phyloP scores from a whole-genome alignment of 2,888 invertebrate genomes.

The Sphaerophoria taeniata region DNA sequence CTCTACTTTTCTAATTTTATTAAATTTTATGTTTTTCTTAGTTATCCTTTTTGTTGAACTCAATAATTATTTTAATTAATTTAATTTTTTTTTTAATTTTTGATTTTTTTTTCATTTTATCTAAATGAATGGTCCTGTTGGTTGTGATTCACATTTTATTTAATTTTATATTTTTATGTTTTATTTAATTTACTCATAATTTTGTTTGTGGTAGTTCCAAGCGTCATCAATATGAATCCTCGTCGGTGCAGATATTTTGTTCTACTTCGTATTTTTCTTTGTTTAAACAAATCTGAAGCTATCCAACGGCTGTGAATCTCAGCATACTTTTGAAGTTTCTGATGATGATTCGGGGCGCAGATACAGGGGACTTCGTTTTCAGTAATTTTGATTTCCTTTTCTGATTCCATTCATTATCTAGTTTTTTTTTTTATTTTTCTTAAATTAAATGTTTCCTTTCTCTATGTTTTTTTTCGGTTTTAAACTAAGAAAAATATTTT shows the following conservation, averaged over 20 bases:
- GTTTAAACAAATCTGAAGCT: constrained; percentile 55
- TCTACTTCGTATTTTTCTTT: constrained; percentile 3
- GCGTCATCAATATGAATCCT: constrained; percentile 71
- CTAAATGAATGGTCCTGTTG: constrained; percentile 72
- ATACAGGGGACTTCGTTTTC: constrained; percentile 39
- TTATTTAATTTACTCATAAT: constrained; percentile 24
- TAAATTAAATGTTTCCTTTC: constrained; percentile 58
- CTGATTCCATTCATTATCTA: constrained; percentile 42
- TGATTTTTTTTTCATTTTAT: constrained; percentile 70
- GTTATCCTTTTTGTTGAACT: constrained; percentile 37
- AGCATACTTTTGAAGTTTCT: constrained; percentile 61
- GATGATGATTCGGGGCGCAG: constrained; percentile 42
- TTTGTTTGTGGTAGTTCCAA: constrained; percentile 62
- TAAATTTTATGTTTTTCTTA: constrained; percentile 15
- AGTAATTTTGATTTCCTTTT: constrained; percentile 31
- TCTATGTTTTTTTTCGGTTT: constrained; percentile 46
- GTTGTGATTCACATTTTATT: constrained; percentile 58
- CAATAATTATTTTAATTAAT: constrained; percentile 38
- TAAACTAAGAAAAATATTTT: constrained; percentile 73
- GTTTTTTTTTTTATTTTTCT: constrained; percentile 35
- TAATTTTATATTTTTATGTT: constrained; percentile 33
- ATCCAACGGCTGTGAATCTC: constrained; percentile 41
- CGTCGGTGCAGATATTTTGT: constrained; percentile 55
- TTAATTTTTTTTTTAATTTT: constrained; percentile 50
- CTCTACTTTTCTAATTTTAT: constrained; percentile 52